Percentiles rank a stretch among this genome's conserved stretches.
phyloP scores from a whole-genome alignment of 2,888 invertebrate genomes.

The Caenorhabditis sp. region DNA sequence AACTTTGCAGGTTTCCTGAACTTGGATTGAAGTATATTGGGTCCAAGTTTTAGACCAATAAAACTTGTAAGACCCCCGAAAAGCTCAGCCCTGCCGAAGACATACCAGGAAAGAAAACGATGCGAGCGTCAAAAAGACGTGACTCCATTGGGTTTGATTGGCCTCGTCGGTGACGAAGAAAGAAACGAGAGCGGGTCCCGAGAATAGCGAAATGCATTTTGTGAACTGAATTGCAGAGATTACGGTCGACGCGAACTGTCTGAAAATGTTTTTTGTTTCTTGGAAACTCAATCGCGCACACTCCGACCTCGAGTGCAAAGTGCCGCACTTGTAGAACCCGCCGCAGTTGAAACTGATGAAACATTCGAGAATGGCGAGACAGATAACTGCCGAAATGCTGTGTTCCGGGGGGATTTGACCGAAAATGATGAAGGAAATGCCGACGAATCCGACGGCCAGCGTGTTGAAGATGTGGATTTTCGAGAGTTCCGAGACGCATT shows the following conservation, averaged over 20 bases:
- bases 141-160: slow-evolving; percentile 45
- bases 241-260: slow-evolving; percentile 62
- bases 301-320: slow-evolving; percentile 63
- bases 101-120: slow-evolving; percentile 37
- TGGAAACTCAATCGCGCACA: not conserved
- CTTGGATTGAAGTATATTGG: not conserved
- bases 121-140: slow-evolving; percentile 41
- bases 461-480: slow-evolving; percentile 68
- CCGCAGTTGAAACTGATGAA: slow-evolving; percentile 69
- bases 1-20: not conserved
- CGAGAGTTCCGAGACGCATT: slow-evolving; percentile 58
- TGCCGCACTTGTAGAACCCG: slow-evolving; percentile 73
- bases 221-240: slow-evolving; percentile 69
- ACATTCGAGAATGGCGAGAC: slow-evolving; percentile 57
- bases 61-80: too few relatives aligned
- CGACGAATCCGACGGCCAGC: slow-evolving; percentile 63
- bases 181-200: slow-evolving; percentile 66
- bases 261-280: slow-evolving; percentile 8
- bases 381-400: slow-evolving; percentile 48
- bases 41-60: too few relatives aligned
- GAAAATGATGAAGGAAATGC: slow-evolving; percentile 55
- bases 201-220: slow-evolving; percentile 69
- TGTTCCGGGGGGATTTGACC: slow-evolving; percentile 45
- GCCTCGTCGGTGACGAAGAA: slow-evolving; percentile 66
- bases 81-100: too few relatives aligned